These are phyloP conservation scores for Ceratitis capitata DNA, from an alignment of 1,140 invertebrate genomes.

Conservation along the genomic window DNA sequence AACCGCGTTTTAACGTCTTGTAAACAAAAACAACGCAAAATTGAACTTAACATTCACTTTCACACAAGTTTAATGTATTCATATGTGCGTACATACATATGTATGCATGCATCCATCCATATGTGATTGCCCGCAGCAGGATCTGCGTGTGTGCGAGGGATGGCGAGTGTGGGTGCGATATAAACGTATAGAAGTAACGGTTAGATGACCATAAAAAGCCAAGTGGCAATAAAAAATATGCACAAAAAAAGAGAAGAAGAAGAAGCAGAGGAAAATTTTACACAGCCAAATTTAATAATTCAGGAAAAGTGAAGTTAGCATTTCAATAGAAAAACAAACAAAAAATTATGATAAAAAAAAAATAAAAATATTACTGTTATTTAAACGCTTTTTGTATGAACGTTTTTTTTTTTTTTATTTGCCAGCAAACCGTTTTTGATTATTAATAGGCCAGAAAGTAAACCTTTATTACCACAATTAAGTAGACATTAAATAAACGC, in stretches of 20 bases:
- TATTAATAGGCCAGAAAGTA: conserved; percentile 10
- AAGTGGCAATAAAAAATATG: background rate
- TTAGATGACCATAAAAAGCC: background rate
- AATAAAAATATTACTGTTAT: background rate
- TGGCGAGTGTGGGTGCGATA: conserved; percentile 2
- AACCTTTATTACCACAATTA: conserved; percentile 32
- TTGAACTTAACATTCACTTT: conserved; percentile 21
- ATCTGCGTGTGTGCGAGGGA: background rate
- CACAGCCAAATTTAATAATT: background rate
- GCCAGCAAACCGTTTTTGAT: background rate
- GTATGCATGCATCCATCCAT: background rate
- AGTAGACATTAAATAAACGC: conserved; percentile 20
- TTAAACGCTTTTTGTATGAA: background rate
- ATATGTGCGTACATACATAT: background rate
- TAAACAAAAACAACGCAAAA: background rate
- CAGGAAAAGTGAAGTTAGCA: background rate
- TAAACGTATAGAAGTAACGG: background rate
- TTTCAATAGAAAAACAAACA: background rate
- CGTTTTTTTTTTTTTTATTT: no score
- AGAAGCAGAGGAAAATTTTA: background rate
- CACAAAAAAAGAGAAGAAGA: background rate
- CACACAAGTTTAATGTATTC: background rate
- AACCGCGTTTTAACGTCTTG: background rate
- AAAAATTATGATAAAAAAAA: background rate
- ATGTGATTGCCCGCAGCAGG: background rate